Evolutionary conservation across 2,888 invertebrate species (phyloP), one percentile per base, ranked within the genome.

Genomic region (Cerastis rubricosa): DNA sequence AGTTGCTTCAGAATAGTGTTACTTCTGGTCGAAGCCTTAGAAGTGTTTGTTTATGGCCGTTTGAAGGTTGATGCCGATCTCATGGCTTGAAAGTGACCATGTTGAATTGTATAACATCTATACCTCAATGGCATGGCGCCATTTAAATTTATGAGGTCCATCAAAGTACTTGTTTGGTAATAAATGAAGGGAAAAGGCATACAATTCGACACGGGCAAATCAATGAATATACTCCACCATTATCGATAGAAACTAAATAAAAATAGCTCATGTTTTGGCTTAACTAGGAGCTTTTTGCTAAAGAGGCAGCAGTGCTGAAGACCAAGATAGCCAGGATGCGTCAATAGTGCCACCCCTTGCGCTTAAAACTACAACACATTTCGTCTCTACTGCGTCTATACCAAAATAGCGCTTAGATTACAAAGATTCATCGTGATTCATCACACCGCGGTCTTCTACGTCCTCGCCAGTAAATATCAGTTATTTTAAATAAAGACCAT

Each of bases 41-140:
- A 59, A 75, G 47, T 85, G 63, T 85, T 82, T 67, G 77, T 81
- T 85, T 67, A 73, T 59, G 65, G 14, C 17, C 2, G 19, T 51
- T 67, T 76, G 83, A 82, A 83, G 85, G 83, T 72, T 76, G 65
- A 11, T 61, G 66, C 81, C 29, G 74, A 69, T 81, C 64, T 84
- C 67, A 80, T 80, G 74, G 80, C 43, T 72, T 80, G 80, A 84
- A 81, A 81, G 80, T 64, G 68, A 40, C 64, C 45, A 47, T 54
- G 73, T 68, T 51, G 19, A 59, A 49, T 81, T 17, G 19, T 35
- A 35, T 49, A 25, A 47, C 29, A 25, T 40, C n/a, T 63, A 57
- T n/a, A 61, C 35, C 64, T 68, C 80, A 64, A 80, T 73, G 29
- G 19, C 64, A 57, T 35, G 35, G 25, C 25, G 40, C 40, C 19